Evolutionary conservation across 37 sponge, comb jelly and placozoan genomes (phyloP).

Genomic region (Bolinopsis microptera): DNA sequence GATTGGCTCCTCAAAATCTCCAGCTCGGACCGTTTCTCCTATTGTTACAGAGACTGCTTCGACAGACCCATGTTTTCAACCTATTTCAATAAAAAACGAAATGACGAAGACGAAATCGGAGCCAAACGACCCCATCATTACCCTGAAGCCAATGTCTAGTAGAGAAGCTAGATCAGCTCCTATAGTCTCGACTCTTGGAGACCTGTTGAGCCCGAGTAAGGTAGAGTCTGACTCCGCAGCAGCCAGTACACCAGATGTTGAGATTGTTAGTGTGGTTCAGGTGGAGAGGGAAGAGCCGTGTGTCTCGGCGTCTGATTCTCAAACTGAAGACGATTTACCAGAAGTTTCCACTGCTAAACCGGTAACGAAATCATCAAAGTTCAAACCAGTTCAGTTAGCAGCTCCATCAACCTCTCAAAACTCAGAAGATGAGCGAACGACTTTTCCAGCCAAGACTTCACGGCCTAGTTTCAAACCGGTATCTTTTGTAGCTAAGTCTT

Average conservation of each 20-base stretch:
- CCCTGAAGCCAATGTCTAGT: background rate
- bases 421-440: background rate
- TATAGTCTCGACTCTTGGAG: background rate
- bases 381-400: no score
- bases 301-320: background rate
- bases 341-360: background rate
- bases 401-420: background rate
- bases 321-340: background rate
- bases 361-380: background rate
- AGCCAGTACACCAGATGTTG: background rate
- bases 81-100: conserved; percentile 31
- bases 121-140: background rate
- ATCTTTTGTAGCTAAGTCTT: no score
- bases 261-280: background rate
- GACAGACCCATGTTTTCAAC: background rate
- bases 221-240: background rate
- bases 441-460: no score
- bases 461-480: background rate
- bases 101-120: background rate
- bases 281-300: background rate
- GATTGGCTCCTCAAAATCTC: no score
- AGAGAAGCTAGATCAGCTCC: background rate
- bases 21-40: no score
- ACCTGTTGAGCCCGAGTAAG: background rate
- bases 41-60: background rate